Conservation (phyloP, 2,113 vertebrate genomes). For the Bombycilla garrulus region DNA sequence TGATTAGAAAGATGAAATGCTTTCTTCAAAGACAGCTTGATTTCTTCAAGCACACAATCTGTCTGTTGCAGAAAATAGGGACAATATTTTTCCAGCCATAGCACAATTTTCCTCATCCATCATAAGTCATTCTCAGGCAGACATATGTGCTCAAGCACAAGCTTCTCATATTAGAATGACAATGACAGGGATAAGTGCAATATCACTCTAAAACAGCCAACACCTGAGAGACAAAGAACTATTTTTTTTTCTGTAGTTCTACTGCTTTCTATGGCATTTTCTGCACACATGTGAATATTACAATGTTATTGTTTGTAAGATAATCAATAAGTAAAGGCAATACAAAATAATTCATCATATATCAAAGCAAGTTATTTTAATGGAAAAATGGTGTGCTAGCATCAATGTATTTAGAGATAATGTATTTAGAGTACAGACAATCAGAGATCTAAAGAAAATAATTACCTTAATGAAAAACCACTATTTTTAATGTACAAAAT, state of each 20-base stretch:
- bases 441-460: neutral
- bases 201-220: neutral
- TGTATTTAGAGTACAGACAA: neutral
- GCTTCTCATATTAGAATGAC: neutral
- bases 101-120: neutral
- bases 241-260: neutral
- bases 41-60: neutral
- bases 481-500: neutral
- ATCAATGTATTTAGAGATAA: neutral
- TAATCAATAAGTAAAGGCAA: neutral
- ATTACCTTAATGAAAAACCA: neutral
- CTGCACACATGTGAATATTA: neutral
- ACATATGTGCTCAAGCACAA: neutral
- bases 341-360: neutral
- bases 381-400: neutral
- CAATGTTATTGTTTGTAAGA: neutral
- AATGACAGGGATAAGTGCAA: neutral
- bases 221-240: neutral
- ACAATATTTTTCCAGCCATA: neutral
- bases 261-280: neutral
- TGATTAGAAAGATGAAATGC: neutral
- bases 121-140: neutral
- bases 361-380: neutral
- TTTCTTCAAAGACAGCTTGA: neutral
- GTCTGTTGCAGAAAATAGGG: neutral